Conservation (phyloP, 2,113 vertebrate genomes). For the Lynx canadensis region DNA sequence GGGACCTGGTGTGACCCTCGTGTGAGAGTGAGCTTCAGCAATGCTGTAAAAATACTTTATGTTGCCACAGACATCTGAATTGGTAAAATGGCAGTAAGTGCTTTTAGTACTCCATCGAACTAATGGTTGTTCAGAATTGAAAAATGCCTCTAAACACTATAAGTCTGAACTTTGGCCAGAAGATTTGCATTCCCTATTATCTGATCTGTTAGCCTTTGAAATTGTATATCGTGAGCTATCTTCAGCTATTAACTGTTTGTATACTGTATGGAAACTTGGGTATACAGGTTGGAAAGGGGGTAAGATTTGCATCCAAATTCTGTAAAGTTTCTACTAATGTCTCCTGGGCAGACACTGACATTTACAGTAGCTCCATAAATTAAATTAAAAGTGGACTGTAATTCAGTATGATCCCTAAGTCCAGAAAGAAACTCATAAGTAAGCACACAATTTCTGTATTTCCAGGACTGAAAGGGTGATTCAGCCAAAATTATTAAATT, state of each 20-base stretch:
- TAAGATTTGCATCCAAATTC: slow-evolving; percentile 66
- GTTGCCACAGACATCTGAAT: slow-evolving; percentile 68
- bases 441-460: slow-evolving; percentile 19
- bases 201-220: slow-evolving; percentile 83
- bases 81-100: slow-evolving; percentile 76
- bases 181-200: slow-evolving; percentile 84
- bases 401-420: background rate
- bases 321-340: slow-evolving; percentile 70
- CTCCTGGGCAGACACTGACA: slow-evolving; percentile 50
- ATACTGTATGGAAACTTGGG: slow-evolving; percentile 63
- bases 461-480: slow-evolving; percentile 37
- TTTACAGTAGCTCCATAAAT: slow-evolving; percentile 14
- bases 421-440: slow-evolving; percentile 29
- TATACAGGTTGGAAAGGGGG: slow-evolving; percentile 39
- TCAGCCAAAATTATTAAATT: slow-evolving; percentile 44
- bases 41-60: slow-evolving; percentile 77
- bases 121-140: slow-evolving; percentile 80
- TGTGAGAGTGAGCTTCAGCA: slow-evolving; percentile 73
- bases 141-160: slow-evolving; percentile 81
- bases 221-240: slow-evolving; percentile 83
- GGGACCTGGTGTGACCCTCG: slow-evolving; percentile 75
- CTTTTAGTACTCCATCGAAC: slow-evolving; percentile 79
- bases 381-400: slow-evolving; percentile 60
- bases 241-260: slow-evolving; percentile 77
- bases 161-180: slow-evolving; percentile 84